phyloP scores from a whole-genome alignment of 2,888 invertebrate species.

The Phortica okadai region DNA sequence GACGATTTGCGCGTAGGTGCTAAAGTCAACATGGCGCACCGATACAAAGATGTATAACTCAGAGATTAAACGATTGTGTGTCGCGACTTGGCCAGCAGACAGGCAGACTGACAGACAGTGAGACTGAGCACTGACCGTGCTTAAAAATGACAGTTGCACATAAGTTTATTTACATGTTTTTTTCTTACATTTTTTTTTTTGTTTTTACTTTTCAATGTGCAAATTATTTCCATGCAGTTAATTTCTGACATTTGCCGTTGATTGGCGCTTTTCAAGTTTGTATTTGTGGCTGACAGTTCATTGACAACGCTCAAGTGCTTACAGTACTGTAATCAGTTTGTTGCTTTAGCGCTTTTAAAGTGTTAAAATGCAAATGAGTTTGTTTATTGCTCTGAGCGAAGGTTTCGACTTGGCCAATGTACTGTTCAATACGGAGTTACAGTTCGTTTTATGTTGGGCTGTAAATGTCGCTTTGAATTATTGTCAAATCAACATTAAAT shows the following conservation, averaged over 20 bases:
- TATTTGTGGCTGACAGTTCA: not conserved
- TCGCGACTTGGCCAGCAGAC: too few species aligned
- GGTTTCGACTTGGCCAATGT: not conserved
- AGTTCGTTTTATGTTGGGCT: not conserved
- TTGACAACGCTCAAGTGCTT: not conserved
- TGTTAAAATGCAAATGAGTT: not conserved
- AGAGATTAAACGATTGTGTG: not conserved
- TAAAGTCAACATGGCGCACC: slow-evolving; percentile 18
- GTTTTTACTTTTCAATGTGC: not conserved
- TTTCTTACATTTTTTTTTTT: not conserved
- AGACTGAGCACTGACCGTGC: not conserved
- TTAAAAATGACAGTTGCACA: not conserved
- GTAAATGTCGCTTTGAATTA: not conserved
- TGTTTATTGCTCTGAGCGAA: not conserved
- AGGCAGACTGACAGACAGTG: not conserved
- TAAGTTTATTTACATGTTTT: not conserved
- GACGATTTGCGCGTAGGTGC: slow-evolving; percentile 9
- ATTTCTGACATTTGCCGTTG: slow-evolving; percentile 14
- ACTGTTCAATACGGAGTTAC: not conserved
- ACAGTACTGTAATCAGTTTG: not conserved
- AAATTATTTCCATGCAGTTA: not conserved
- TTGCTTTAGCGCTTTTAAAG: not conserved
- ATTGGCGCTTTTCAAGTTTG: not conserved
- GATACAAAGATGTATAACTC: not conserved
- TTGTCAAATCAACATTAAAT: too few species aligned